Base-by-base conservation (phyloP, 1,140 invertebrate species). In the Gryllus bimaculatus region DNA sequence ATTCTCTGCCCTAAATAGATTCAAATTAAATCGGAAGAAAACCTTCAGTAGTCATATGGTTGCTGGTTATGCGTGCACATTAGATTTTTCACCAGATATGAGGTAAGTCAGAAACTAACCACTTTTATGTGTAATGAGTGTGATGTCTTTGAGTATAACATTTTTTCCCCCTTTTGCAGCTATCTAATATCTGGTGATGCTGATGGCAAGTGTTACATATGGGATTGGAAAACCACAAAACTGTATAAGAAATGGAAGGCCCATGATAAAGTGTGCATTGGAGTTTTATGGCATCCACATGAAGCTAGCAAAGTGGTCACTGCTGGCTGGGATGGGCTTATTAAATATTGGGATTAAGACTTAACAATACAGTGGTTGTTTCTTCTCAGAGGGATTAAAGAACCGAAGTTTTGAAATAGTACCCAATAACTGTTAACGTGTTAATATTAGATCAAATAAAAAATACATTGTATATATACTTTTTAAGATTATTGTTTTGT, bases 181-280 rank as follows among this genome's bases (percentile, higher is more conserved):
- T 99, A 99, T 85, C 88, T 99, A 48, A 93, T 98, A 47, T 99
- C 96, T 0, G 98, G 98, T n/a, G 98, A 99, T 88, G 98, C 97
- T 8, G 98, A 99, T 88, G 98, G 98, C 3, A 99, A 99, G 87
- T 93, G 97, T 82, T 99, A 97, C 85, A 92, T 99, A 54, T 99
- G 98, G 98, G 98, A 99, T 85, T 99, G 98, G 98, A 99, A 99
- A 86, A 98, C 96, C 0, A 98, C 97, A 66, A 97, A 98, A 88
- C 89, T 99, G 75, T 98, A 97, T 85, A 97, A 95, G 84, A 98
- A 98, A 84, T 99, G 97, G 94, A 99, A 99, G 86, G 98, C 98
- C 0, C 98, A 99, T 85, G 97, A 99, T 82, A 95, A 95, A 81
- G 97, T 99, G 1, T 99, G 98, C 85, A 98, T 99, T 76, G 90